Conservation (phyloP, 2,113 vertebrate species). For the Bothrops jararaca region DNA sequence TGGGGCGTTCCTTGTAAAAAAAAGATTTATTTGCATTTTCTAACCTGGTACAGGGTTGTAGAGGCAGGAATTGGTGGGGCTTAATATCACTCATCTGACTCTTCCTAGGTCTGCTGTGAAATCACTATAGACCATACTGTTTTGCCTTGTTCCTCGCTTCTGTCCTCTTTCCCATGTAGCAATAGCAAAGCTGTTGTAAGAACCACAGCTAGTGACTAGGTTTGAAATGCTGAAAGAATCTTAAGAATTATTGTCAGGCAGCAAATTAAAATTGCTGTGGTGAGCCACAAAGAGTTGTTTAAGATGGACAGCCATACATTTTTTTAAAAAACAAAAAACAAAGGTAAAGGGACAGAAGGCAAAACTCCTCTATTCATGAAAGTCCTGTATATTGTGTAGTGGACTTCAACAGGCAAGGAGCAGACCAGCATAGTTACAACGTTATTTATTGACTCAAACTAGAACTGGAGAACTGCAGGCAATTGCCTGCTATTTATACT, state of each 20-base stretch:
- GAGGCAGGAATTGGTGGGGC: neutral
- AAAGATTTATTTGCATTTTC: neutral
- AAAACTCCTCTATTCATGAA: neutral
- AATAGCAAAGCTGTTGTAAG: neutral
- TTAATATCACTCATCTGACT: neutral
- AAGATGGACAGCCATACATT: neutral
- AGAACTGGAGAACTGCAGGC: too few species aligned
- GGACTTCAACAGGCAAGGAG: too few species aligned
- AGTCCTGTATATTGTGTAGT: too few species aligned
- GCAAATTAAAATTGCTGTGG: neutral
- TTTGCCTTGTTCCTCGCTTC: neutral
- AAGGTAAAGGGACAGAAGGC: neutral
- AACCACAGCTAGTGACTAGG: neutral
- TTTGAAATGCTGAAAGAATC: neutral
- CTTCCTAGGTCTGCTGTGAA: neutral
- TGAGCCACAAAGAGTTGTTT: neutral
- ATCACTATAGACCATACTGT: neutral
- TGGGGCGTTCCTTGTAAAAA: neutral
- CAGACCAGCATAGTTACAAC: too few species aligned
- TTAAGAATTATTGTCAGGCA: neutral
- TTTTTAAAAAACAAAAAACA: neutral
- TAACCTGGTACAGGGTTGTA: neutral
- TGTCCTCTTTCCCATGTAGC: neutral
- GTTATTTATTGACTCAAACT: too few species aligned
- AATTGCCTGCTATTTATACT: too few species aligned